These are phyloP conservation scores for Gadopsis marmoratus DNA, from an alignment of 2,797 vertebrate species.

Conservation along the genomic window DNA sequence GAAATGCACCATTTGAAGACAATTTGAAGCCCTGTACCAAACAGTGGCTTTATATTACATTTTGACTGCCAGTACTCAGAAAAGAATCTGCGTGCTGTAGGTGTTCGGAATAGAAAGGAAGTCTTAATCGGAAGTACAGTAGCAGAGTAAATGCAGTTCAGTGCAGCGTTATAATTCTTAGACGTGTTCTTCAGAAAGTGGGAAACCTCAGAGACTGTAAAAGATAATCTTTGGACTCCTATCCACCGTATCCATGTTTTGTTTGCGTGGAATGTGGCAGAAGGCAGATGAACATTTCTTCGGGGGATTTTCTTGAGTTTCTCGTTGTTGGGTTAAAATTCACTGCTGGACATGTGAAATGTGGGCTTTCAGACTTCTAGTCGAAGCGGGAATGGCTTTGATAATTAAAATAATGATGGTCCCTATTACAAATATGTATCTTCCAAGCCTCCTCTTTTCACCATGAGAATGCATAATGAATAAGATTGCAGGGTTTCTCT, in stretches of 20 bases:
- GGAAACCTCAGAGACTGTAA: not conserved
- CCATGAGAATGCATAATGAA: slow-evolving; percentile 61
- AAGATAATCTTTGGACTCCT: not conserved
- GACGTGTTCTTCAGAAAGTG: not conserved
- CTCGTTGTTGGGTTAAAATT: slow-evolving; percentile 18
- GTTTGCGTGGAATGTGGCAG: not conserved
- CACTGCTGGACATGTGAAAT: slow-evolving; percentile 4
- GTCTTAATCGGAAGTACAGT: not conserved
- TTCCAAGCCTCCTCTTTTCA: slow-evolving; percentile 34
- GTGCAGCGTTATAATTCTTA: not conserved
- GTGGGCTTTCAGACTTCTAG: slow-evolving; percentile 6
- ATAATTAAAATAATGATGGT: slow-evolving; percentile 58
- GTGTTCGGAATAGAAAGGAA: not conserved
- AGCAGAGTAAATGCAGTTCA: not conserved
- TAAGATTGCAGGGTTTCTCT: slow-evolving; percentile 49
- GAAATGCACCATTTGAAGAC: not conserved
- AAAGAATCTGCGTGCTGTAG: too few species aligned
- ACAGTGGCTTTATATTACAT: not conserved
- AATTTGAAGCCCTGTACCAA: not conserved
- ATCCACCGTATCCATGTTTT: not conserved
- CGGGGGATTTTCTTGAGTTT: not conserved
- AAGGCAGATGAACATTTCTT: not conserved
- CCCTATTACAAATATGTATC: slow-evolving; percentile 55
- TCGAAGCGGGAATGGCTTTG: slow-evolving; percentile 26
- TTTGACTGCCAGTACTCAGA: not conserved